phyloP scores from a whole-genome alignment of 2,797 vertebrate genomes.

The Hipposideros larvatus region DNA sequence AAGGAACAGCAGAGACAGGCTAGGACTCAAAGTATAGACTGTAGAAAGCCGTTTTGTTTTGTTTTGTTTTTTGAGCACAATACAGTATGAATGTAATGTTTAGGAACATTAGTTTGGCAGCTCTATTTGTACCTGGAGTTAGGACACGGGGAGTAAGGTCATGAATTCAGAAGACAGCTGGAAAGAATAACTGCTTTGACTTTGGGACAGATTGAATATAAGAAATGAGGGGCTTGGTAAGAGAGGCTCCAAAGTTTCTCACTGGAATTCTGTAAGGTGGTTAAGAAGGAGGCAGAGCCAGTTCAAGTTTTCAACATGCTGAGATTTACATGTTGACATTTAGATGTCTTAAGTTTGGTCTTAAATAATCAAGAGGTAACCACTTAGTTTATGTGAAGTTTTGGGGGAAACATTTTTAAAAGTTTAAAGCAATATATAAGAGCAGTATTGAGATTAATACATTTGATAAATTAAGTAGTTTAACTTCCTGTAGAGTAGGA shows the following conservation, averaged over 20 bases:
- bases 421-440: not conserved
- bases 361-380: constrained; percentile 1
- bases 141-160: not conserved
- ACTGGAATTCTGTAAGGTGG: not conserved
- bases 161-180: not conserved
- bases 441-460: not conserved
- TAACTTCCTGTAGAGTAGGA: constrained; percentile 25
- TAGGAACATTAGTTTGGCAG: not conserved
- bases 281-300: not conserved
- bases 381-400: constrained; percentile 11
- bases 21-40: not conserved
- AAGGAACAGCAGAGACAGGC: not conserved
- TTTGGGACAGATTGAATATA: not conserved
- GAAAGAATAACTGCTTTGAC: not conserved
- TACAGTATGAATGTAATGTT: not conserved
- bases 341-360: not conserved
- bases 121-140: not conserved
- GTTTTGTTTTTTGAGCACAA: not conserved
- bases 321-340: not conserved
- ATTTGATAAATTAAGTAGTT: constrained; percentile 31
- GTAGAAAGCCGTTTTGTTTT: not conserved
- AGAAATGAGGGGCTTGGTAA: not conserved
- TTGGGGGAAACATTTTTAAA: constrained; percentile 1
- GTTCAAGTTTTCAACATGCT: not conserved
- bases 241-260: not conserved